Conservation (phyloP, 1,140 invertebrate genomes). For the Cherax destructor region DNA sequence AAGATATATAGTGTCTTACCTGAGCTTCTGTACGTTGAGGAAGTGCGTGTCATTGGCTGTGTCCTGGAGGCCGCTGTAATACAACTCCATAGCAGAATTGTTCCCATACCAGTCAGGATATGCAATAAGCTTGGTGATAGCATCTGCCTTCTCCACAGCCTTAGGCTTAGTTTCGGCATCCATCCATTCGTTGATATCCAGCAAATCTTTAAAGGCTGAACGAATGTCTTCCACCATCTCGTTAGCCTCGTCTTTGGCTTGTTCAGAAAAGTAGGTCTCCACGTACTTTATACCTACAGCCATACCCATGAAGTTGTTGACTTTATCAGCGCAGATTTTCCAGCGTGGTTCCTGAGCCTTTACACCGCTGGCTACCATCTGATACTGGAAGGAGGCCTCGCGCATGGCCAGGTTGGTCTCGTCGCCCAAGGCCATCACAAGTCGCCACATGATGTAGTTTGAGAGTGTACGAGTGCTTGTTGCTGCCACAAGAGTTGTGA, state of each 20-base stretch:
- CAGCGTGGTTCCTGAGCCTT: conserved; percentile 30
- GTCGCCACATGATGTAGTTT: conserved; percentile 64
- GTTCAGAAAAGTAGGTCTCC: conserved; percentile 83
- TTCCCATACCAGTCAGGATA: conserved; percentile 70
- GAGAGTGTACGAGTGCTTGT: conserved; percentile 34
- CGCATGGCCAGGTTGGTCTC: conserved; percentile 55
- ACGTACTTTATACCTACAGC: conserved; percentile 97
- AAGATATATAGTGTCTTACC: conserved; percentile 16
- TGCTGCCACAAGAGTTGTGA: conserved; percentile 17
- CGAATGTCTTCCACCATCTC: conserved; percentile 91
- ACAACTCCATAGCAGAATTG: conserved; percentile 25
- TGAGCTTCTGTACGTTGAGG: conserved; percentile 20
- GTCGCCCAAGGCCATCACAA: conserved; percentile 43
- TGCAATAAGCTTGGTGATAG: conserved; percentile 94
- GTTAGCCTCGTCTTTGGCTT: conserved; percentile 81
- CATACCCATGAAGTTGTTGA: conserved; percentile 93
- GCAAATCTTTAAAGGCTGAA: conserved; percentile 89
- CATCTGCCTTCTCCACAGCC: conserved; percentile 91
- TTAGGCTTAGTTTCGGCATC: conserved; percentile 87
- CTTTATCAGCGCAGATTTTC: conserved; percentile 87
- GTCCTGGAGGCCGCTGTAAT: conserved; percentile 37
- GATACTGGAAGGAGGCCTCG: conserved; percentile 60
- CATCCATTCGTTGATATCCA: conserved; percentile 93
- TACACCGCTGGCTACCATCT: conserved; percentile 46
- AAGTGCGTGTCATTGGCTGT: conserved; percentile 27